Evolutionary conservation across 37 sponge, comb jelly and placozoan genomes (phyloP), one percentile per base, ranked within the genome.

Genomic region (Diacarnus erythraeanus): DNA sequence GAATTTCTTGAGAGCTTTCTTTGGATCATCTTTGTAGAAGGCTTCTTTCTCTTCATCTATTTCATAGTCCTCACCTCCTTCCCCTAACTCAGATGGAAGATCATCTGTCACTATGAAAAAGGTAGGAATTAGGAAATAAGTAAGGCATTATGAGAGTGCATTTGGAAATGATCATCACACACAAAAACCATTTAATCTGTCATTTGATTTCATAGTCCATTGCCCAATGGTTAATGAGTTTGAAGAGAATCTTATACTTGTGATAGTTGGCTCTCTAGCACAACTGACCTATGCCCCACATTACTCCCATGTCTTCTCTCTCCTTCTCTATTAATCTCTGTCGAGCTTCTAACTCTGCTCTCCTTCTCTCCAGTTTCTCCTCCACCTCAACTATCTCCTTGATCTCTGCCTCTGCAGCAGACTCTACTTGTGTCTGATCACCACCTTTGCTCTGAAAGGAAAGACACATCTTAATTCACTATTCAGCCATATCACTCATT

Each of bases 11-110:
- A 96, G 79, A 9, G 84, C 92, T 39, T 88, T 96, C 84, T 96
- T 96, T 1, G 97, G 97, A 59, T 96, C 97, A 25, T 87, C 87
- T 27, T 87, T 87, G 73, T 92, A 96, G 80, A 89, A 92, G 20
- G 89, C 94, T 67, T 94, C 94, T 59, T 83, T 89, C 80, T 86
- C 90, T 8, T 82, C 80, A 42, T 94, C 94, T 8, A 89, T 17
- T 0, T 78, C 77, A n/a, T 75, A 38, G 47, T 86, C 92, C 61
- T 87, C 77, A 29, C 31, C 78, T 17, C 56, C 64, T 6, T 59
- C 71, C 1, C 51, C 56, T 38, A 43, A 5, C 27, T 3, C 33
- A 10, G 66, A 65, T 22, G 64, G 58, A 17, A 81, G 44, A 22
- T 87, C 87, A 38, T 81, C 87, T 71, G 69, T 80, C 71, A 87